These are phyloP conservation scores for Rhimphoctona megacephalus DNA, from an alignment of 2,888 invertebrate genomes.

Conservation along the genomic window DNA sequence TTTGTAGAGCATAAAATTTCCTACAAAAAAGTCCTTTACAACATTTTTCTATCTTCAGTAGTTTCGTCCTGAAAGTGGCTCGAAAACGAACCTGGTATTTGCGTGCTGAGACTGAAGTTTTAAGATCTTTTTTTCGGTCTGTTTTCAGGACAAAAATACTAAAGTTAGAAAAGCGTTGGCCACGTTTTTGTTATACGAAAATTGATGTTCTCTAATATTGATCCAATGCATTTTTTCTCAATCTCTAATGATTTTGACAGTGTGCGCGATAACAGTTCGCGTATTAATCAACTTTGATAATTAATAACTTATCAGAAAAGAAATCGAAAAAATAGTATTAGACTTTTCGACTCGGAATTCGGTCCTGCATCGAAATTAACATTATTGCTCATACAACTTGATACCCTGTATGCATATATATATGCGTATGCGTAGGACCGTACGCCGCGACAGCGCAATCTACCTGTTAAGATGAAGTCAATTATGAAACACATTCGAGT, in stretches of 20 bases:
- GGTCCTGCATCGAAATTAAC: neutral
- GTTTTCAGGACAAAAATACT: neutral
- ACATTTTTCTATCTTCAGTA: neutral
- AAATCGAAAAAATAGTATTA: neutral
- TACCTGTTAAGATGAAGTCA: slow-evolving; percentile 81
- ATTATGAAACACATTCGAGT: slow-evolving; percentile 75
- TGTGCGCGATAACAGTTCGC: too few relatives aligned
- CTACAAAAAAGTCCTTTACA: neutral
- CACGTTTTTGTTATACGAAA: neutral
- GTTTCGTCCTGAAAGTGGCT: neutral
- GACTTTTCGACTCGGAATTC: neutral
- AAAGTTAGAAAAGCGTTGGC: neutral
- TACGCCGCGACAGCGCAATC: slow-evolving; percentile 73
- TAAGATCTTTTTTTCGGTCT: neutral
- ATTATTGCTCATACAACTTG: neutral
- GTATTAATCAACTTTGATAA: neutral
- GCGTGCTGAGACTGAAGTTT: too few relatives aligned
- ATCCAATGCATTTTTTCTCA: too few relatives aligned
- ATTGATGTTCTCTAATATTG: too few relatives aligned
- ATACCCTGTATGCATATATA: slow-evolving; percentile 3
- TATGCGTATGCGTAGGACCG: slow-evolving; percentile 36
- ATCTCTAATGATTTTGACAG: too few relatives aligned
- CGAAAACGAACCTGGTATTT: neutral
- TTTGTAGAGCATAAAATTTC: neutral
- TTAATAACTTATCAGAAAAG: neutral